A percentile compares a stretch with the other conserved stretches of the same genome.
phyloP scores from a whole-genome alignment of 2,888 invertebrate genomes.

The Xylota segnis region DNA sequence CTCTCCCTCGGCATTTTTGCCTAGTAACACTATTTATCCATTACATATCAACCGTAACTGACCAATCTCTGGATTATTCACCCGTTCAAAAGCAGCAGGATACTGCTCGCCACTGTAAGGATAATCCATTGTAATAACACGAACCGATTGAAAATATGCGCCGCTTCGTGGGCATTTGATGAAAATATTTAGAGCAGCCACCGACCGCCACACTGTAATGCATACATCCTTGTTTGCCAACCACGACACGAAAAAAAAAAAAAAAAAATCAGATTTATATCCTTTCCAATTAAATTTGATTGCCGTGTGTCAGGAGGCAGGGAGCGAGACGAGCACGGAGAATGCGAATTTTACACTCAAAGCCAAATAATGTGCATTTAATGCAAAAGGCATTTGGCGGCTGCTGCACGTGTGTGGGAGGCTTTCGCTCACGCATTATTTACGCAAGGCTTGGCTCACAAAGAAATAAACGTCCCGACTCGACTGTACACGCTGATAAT shows the following conservation, averaged over 20 bases:
- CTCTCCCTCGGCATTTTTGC: too few relatives aligned
- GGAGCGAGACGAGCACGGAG: not conserved
- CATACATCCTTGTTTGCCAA: not conserved
- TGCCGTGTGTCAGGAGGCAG: not conserved
- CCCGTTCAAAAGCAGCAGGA: too few relatives aligned
- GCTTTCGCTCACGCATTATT: conserved; percentile 24
- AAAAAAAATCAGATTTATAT: conserved; percentile 12
- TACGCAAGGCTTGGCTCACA: conserved; percentile 32
- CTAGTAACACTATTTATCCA: too few relatives aligned
- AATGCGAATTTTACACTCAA: conserved; percentile 43
- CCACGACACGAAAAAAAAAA: not conserved
- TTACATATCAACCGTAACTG: too few relatives aligned
- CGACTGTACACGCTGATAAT: conserved; percentile 27
- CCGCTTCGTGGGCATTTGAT: too few relatives aligned
- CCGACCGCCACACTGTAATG: conserved; percentile 1
- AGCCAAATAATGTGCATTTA: conserved; percentile 38
- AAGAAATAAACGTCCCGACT: conserved; percentile 33
- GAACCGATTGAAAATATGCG: too few relatives aligned
- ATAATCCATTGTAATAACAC: too few relatives aligned
- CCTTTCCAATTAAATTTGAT: conserved; percentile 47
- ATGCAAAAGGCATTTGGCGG: conserved; percentile 23
- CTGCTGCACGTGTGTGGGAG: not conserved
- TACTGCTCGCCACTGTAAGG: too few relatives aligned
- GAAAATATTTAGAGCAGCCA: not conserved
- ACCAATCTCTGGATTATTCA: too few relatives aligned